These are phyloP conservation scores for Tipula unca DNA, from an alignment of 2,888 invertebrate genomes.

Conservation along the genomic window DNA sequence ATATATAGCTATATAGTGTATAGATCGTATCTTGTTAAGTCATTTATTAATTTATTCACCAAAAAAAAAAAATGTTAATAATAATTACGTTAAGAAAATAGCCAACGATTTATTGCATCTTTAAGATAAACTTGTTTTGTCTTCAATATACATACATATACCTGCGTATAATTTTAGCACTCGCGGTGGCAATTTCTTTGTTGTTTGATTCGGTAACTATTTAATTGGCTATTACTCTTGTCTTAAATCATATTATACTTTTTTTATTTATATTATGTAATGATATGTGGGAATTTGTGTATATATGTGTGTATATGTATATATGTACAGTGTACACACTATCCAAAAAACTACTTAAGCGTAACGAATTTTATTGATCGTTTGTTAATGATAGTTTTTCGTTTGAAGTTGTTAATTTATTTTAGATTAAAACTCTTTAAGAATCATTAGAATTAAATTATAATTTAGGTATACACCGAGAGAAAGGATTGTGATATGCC, in stretches of 20 bases:
- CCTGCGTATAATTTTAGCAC: not conserved
- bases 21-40: not conserved
- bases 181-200: not conserved
- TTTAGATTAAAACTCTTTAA: not conserved
- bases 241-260: not conserved
- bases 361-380: conserved; percentile 8
- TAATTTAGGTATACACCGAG: not conserved
- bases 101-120: not conserved
- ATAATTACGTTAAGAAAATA: not conserved
- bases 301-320: not conserved
- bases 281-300: not conserved
- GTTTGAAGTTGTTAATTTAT: not conserved
- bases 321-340: not conserved
- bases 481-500: not conserved
- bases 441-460: not conserved
- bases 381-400: not conserved
- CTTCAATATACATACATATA: too few relatives aligned
- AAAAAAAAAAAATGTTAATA: not conserved
- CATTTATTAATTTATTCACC: conserved; percentile 2
- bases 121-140: not conserved
- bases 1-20: not conserved
- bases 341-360: not conserved
- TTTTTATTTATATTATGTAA: conserved; percentile 14
- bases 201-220: not conserved
- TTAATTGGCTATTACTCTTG: not conserved